Base-by-base conservation (phyloP, 2,113 vertebrate species). In the Tamias sibiricus region DNA sequence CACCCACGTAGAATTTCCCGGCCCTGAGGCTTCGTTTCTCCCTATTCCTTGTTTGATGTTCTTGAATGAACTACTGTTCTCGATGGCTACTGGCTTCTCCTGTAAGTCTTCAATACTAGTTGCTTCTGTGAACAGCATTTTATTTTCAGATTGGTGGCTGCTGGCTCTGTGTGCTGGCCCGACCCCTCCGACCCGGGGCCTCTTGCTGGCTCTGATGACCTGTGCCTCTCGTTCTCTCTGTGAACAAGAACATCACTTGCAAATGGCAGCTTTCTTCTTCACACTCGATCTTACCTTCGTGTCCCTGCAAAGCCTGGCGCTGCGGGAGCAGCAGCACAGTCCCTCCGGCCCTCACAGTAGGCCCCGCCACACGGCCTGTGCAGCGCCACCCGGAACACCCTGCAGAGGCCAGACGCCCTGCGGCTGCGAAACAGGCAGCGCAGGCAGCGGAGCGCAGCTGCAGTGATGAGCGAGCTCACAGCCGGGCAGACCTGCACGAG, bases 261-360 rank as follows among this genome's bases (percentile, higher is more conserved):
- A 37, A 13, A 28, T 0, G 47, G 62, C 32, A 40, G 9, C 1
- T 2, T 14, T 16, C 40, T 57, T 28, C 54, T 68, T 69, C 10
- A 12, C 1, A 2, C 14, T 32, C 44, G 17, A 2, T 8, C 69
- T 44, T 28, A 6, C 28, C 30, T 59, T 22, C 4, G 0, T 4
- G 57, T 22, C 20, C 2, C 0, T 37, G 57, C 8, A 4, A 0
- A 32, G 30, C 4, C 47, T 0, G 30, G 59, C 1, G 57, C 11
- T 4, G 80, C 64, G 35, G 66, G 42, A 71, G 42, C 6, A 17
- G 17, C 0, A 11, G 6, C 20, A 40, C 0, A 62, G 62, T 11
- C 8, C 68, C 13, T 83, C 49, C 59, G 54, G n/a, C 9, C 9
- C 30, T 66, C 4, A 47, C 32, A 85, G 32, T 3, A 32, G 6